Evolutionary conservation across 2,113 vertebrate species (phyloP).

Genomic region (Rhodinocichla rosea): DNA sequence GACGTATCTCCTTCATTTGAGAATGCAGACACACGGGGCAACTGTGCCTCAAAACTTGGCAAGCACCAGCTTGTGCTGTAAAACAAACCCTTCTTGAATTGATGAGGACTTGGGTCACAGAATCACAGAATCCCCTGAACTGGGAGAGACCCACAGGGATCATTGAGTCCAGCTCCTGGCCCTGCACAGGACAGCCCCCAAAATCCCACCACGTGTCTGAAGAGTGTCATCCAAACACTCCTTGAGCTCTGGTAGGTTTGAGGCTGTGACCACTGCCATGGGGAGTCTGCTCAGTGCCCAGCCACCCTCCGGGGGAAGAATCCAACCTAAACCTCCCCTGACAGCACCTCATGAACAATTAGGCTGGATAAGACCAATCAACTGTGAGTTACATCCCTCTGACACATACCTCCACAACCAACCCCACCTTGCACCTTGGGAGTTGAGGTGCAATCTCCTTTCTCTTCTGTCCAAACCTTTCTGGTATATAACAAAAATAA

Average conservation of each 20-base stretch:
- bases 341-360: not conserved
- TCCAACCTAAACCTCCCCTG: not conserved
- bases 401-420: not conserved
- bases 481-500: slow-evolving; percentile 13
- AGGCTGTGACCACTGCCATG: not conserved
- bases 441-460: not conserved
- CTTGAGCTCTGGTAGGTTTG: not conserved
- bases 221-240: not conserved
- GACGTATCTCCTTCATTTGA: not conserved
- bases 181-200: not conserved
- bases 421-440: not conserved
- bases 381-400: not conserved
- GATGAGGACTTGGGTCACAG: not conserved
- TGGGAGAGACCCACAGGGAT: not conserved
- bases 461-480: not conserved
- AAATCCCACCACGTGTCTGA: too few relatives aligned
- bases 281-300: not conserved
- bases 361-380: not conserved
- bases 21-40: rapidly evolving
- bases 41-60: not conserved
- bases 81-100: not conserved
- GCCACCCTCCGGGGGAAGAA: not conserved
- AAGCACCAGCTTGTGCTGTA: not conserved
- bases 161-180: not conserved
- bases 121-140: rapidly evolving